Conservation (phyloP, 2,797 vertebrate genomes). For the Chrosomus eos region DNA sequence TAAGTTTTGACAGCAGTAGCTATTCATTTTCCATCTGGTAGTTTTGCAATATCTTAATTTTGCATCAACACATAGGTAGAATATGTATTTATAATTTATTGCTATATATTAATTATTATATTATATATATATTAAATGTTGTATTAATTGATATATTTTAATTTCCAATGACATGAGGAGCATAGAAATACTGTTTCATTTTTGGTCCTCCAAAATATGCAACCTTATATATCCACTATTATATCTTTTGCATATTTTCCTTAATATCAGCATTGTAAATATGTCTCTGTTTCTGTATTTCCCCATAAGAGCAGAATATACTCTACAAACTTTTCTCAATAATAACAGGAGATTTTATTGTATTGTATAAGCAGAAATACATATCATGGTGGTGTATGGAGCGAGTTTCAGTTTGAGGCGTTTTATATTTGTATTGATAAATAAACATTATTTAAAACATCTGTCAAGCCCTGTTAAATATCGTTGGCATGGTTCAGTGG, state of each 20-base stretch:
- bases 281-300: neutral
- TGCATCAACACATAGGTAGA: neutral
- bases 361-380: neutral
- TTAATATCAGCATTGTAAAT: neutral
- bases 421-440: constrained; percentile 80
- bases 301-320: neutral
- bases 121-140: neutral
- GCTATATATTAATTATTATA: neutral
- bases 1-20: constrained; percentile 39
- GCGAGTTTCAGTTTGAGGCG: constrained; percentile 68
- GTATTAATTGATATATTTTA: neutral
- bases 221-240: neutral
- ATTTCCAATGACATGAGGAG: neutral
- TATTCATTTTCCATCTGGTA: neutral
- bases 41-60: neutral
- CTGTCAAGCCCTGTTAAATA: constrained; percentile 82
- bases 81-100: neutral
- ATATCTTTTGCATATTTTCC: neutral
- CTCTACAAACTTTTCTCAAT: neutral
- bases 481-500: constrained; percentile 76
- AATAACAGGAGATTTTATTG: neutral
- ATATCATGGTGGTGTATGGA: constrained; percentile 1
- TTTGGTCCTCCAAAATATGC: neutral
- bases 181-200: neutral
- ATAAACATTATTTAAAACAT: constrained; percentile 86